Base-by-base conservation (phyloP, 1,140 invertebrate genomes). In the Batillaria attramentaria region DNA sequence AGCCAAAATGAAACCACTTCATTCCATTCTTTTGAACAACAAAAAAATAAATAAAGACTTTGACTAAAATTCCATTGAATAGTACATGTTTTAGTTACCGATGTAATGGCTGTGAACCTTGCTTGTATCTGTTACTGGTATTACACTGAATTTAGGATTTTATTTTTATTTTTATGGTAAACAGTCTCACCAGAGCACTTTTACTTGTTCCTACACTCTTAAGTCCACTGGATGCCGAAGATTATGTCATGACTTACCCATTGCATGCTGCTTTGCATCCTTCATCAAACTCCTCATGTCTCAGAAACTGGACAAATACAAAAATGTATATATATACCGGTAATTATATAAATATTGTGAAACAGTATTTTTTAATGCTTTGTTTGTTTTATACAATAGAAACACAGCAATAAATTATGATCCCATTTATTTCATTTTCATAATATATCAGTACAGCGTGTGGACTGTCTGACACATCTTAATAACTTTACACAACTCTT, bases 231-330 rank as follows among this genome's bases (percentile, higher is more conserved):
- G n/a, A n/a, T n/a, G n/a, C n/a, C n/a, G n/a, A n/a, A n/a, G n/a
- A n/a, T n/a, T n/a, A n/a, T n/a, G n/a, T n/a, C n/a, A n/a, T n/a
- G 69, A 82, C 91, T 93, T 93, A 98, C 97, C 98, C 98, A 94
- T 99, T 99, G 87, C 98, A 99, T 69, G 95, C 93, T 46, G 98
- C 98, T 87, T 97, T 95, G 92, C 98, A 99, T 8, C 97, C 97
- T 90, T 98, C 96, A 81, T 94, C 93, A 91, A 99, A 99, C 92
- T 99, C 98, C 92, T 99, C 98, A 92, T 99, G 98, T 79, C 98
- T 93, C 54, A 99, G 91, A 72, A 99, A 95, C 96, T 97, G 83
- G 72, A 84, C 85, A 82, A 62, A 78, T 39, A 70, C 1, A 70
- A 70, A 20, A 70, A 42, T 10, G 43, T 62, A 10, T 2, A 62